Conservation (phyloP, 1,140 invertebrate species). For the Zophobas atratus region DNA sequence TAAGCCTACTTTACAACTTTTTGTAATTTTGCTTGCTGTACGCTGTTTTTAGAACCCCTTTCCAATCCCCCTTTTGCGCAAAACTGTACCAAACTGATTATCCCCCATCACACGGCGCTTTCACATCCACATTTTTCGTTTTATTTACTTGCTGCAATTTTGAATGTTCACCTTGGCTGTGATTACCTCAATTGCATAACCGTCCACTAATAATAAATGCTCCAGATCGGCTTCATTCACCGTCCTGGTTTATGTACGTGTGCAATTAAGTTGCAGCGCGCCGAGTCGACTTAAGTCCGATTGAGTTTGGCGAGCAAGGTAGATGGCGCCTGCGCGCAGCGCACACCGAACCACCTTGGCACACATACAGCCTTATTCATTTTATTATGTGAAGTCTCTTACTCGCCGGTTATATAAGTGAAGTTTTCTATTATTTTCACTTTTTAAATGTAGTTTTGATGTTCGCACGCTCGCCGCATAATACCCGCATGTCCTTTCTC, state of each 20-base stretch:
- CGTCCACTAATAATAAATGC: conserved; percentile 2
- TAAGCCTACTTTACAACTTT: no score
- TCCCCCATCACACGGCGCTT: neutral
- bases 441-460: conserved; percentile 64
- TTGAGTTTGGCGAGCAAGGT: neutral
- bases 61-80: no score
- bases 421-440: conserved; percentile 67
- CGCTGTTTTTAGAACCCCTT: no score
- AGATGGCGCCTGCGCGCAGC: conserved; percentile 50
- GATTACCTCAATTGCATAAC: conserved; percentile 35
- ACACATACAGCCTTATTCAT: conserved; percentile 64
- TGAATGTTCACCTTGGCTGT: conserved; percentile 39
- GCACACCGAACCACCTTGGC: conserved; percentile 65
- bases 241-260: conserved; percentile 24
- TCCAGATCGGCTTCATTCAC: conserved; percentile 33
- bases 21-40: no score
- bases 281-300: neutral
- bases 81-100: neutral
- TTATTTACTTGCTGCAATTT: conserved; percentile 10
- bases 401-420: conserved; percentile 65
- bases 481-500: conserved; percentile 50
- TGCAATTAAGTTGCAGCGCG: conserved; percentile 5
- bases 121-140: neutral
- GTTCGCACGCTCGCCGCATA: conserved; percentile 38
- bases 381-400: conserved; percentile 63